phyloP scores from a whole-genome alignment of 2,888 invertebrate genomes.

The Bombyx huttoni region DNA sequence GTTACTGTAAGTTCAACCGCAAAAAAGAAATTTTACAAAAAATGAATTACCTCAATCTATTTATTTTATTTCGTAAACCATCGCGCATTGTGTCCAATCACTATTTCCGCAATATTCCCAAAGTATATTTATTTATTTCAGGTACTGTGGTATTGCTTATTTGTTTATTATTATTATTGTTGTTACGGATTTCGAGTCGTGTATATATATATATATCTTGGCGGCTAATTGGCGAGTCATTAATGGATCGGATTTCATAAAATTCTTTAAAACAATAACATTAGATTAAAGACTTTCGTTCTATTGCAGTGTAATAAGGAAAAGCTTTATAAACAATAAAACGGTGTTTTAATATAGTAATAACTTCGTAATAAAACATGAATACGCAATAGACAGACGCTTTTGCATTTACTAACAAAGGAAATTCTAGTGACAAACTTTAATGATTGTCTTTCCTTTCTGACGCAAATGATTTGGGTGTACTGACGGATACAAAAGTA shows the following conservation, averaged over 20 bases:
- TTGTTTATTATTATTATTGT: conserved; percentile 44
- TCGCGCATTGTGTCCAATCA: conserved; percentile 37
- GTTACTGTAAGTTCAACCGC: conserved; percentile 15
- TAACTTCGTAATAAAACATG: conserved; percentile 4
- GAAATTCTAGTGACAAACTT: too few species aligned
- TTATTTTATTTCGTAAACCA: conserved; percentile 27
- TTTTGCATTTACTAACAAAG: not conserved
- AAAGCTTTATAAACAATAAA: conserved; percentile 25
- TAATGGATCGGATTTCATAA: too few species aligned
- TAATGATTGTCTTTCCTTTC: too few species aligned
- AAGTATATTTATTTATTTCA: conserved; percentile 45
- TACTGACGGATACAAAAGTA: not conserved
- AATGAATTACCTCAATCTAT: not conserved
- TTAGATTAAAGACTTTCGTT: not conserved
- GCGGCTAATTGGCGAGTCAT: conserved; percentile 27
- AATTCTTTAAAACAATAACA: too few species aligned
- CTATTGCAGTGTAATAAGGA: conserved; percentile 21
- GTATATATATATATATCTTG: conserved; percentile 7
- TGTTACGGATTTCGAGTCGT: conserved; percentile 6
- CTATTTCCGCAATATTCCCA: conserved; percentile 50
- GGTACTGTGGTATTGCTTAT: conserved; percentile 69
- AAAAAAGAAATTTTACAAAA: conserved; percentile 1
- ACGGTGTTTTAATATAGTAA: conserved; percentile 22
- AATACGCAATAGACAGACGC: not conserved
- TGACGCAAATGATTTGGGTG: not conserved